Percentiles rank a stretch among this genome's conserved stretches.
These are phyloP conservation scores for Esperia sulphurella DNA, from an alignment of 2,888 invertebrate genomes.

Conservation along the genomic window DNA sequence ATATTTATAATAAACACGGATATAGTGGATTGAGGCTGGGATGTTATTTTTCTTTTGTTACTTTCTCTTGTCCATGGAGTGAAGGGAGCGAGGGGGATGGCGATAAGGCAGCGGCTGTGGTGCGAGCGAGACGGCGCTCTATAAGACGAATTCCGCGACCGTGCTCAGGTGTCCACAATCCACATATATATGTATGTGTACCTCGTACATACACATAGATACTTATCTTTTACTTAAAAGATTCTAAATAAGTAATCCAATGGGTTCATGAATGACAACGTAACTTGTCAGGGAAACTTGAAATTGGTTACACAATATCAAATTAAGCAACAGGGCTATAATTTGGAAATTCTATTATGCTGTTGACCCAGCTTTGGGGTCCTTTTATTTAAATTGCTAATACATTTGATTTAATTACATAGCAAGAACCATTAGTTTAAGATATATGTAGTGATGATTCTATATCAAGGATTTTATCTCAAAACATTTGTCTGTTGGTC, in stretches of 20 bases:
- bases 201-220: slow-evolving; percentile 5
- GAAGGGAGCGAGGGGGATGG: slow-evolving; percentile 68
- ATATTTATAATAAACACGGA: slow-evolving; percentile 32
- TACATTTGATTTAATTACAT: slow-evolving; percentile 2
- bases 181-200: slow-evolving; percentile 30
- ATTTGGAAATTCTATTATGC: slow-evolving; percentile 17
- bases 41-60: slow-evolving; percentile 75
- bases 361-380: slow-evolving; percentile 16
- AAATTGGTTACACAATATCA: slow-evolving; percentile 9
- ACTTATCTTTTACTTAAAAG: background rate
- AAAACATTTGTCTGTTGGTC: too few species aligned
- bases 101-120: slow-evolving; percentile 25
- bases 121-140: slow-evolving; percentile 55
- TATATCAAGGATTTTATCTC: slow-evolving; percentile 1
- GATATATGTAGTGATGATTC: background rate
- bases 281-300: too few species aligned
- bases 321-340: slow-evolving; percentile 11
- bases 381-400: slow-evolving; percentile 21
- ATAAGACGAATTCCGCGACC: slow-evolving; percentile 44
- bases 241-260: too few species aligned
- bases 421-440: background rate
- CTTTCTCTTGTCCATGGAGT: slow-evolving; percentile 75
- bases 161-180: slow-evolving; percentile 29
- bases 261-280: too few species aligned
- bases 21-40: slow-evolving; percentile 52